Conservation (phyloP, 2,888 invertebrate species). For the Sesia bembeciformis region DNA sequence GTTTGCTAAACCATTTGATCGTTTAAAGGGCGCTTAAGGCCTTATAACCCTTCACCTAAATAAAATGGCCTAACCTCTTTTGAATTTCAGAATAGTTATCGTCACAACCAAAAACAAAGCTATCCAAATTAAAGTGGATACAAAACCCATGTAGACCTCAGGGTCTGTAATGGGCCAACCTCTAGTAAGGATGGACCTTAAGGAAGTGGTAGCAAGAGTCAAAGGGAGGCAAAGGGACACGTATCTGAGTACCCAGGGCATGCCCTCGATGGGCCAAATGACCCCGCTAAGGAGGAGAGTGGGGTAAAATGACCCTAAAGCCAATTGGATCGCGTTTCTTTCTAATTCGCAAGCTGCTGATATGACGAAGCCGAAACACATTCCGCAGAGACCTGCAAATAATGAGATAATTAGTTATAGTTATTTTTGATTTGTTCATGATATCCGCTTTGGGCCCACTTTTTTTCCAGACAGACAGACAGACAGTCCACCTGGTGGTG, state of each 20-base stretch:
- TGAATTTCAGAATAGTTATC: slow-evolving; percentile 85
- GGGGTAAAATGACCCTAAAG: slow-evolving; percentile 95
- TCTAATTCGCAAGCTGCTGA: slow-evolving; percentile 94
- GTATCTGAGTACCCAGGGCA: slow-evolving; percentile 89
- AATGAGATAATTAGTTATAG: neutral
- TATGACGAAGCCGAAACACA: slow-evolving; percentile 97
- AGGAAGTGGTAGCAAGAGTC: slow-evolving; percentile 93
- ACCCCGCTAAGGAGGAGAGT: slow-evolving; percentile 93
- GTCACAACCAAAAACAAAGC: slow-evolving; percentile 86
- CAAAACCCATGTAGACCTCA: slow-evolving; percentile 90
- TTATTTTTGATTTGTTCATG: neutral
- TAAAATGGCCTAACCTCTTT: slow-evolving; percentile 76
- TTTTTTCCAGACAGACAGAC: neutral
- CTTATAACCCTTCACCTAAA: too few relatives aligned
- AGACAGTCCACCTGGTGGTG: neutral
- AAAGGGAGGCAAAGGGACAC: slow-evolving; percentile 89
- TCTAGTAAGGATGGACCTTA: slow-evolving; percentile 88
- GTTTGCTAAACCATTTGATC: too few relatives aligned
- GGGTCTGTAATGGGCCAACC: slow-evolving; percentile 89
- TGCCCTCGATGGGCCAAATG: slow-evolving; percentile 97
- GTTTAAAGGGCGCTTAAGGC: too few relatives aligned
- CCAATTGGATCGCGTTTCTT: slow-evolving; percentile 93
- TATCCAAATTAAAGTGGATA: slow-evolving; percentile 91
- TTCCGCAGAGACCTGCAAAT: slow-evolving; percentile 85
- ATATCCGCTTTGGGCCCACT: neutral